Conservation (phyloP, 2,113 vertebrate genomes). For the Ursus arctos region DNA sequence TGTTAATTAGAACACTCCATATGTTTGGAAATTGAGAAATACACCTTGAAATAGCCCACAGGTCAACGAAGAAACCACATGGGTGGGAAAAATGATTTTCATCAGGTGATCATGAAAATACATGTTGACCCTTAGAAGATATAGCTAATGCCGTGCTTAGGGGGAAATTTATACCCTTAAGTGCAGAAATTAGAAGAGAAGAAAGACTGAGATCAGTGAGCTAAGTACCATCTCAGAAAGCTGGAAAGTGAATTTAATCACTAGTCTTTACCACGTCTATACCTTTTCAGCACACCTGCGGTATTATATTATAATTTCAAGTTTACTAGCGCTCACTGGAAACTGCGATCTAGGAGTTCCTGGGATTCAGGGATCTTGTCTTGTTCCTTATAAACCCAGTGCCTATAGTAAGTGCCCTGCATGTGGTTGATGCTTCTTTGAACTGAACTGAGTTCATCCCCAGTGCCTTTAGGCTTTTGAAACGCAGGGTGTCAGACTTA, state of each 20-base stretch:
- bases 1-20: neutral
- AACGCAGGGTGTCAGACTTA: neutral
- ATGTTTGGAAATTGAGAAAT: conserved; percentile 56
- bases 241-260: neutral
- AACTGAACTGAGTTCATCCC: neutral
- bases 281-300: neutral
- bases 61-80: conserved; percentile 5
- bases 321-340: neutral
- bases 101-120: neutral
- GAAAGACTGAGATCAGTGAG: neutral
- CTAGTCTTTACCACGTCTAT: neutral
- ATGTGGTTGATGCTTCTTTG: neutral
- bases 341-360: neutral
- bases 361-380: neutral
- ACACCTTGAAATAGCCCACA: neutral
- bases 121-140: neutral
- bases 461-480: neutral
- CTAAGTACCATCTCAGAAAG: neutral
- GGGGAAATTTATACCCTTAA: neutral
- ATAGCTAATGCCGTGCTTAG: neutral
- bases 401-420: neutral
- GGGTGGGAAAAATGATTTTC: conserved; percentile 27
- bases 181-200: conserved; percentile 15
- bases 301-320: neutral
- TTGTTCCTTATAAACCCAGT: neutral